A percentile compares a stretch with the other conserved stretches of the same genome.
Conservation (phyloP, 2,113 vertebrate genomes). For the Leuciscus idus region DNA sequence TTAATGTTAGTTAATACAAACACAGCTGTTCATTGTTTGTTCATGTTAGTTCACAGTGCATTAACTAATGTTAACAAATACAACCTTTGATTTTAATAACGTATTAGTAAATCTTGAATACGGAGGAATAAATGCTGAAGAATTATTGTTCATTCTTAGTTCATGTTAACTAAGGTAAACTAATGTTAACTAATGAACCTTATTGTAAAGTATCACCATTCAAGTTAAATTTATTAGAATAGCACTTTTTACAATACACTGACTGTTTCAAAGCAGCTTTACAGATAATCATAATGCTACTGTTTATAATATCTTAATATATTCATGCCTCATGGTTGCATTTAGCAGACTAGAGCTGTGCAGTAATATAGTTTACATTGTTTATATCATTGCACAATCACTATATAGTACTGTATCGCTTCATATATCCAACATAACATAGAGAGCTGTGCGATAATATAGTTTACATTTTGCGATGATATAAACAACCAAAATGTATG, state of each 20-base stretch:
- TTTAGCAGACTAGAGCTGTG: not conserved
- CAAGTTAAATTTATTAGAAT: not conserved
- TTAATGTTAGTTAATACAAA: too few relatives aligned
- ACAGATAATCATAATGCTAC: not conserved
- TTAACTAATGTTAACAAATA: too few relatives aligned
- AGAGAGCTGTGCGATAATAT: not conserved
- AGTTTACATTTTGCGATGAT: not conserved
- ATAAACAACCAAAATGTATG: not conserved
- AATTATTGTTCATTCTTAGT: too few relatives aligned
- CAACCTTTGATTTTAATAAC: too few relatives aligned
- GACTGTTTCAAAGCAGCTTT: not conserved
- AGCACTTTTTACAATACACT: not conserved
- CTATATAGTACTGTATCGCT: not conserved
- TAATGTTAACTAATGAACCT: too few relatives aligned
- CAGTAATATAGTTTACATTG: not conserved
- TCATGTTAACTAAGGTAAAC: too few relatives aligned
- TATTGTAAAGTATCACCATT: not conserved
- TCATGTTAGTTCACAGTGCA: too few relatives aligned
- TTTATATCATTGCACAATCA: not conserved
- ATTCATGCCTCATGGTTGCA: not conserved
- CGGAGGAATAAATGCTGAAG: too few relatives aligned
- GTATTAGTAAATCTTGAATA: too few relatives aligned
- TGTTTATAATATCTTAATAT: not conserved
- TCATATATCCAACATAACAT: too few relatives aligned
- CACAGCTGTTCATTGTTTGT: too few relatives aligned